These are phyloP conservation scores for Merluccius polli DNA, from an alignment of 2,797 vertebrate genomes.

Conservation along the genomic window DNA sequence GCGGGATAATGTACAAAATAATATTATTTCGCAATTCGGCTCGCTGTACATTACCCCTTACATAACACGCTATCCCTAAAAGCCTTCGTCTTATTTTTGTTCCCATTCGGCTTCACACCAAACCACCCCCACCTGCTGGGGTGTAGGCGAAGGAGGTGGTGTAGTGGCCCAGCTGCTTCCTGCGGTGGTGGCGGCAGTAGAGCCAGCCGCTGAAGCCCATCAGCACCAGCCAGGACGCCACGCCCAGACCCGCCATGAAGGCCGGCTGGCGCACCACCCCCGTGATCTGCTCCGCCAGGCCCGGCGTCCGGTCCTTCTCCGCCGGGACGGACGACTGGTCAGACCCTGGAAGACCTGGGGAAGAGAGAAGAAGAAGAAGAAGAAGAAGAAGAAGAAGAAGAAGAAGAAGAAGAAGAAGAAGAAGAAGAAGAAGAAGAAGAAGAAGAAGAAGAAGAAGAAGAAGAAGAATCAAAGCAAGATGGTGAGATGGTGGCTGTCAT, in stretches of 20 bases:
- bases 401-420: too few species aligned
- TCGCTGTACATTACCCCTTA: too few species aligned
- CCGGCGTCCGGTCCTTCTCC: conserved; percentile 63
- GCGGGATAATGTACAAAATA: too few species aligned
- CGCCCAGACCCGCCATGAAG: conserved; percentile 92
- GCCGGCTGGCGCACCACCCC: conserved; percentile 88
- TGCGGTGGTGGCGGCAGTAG: conserved; percentile 75
- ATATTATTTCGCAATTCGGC: too few species aligned
- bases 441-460: too few species aligned
- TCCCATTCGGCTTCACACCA: conserved; percentile 34
- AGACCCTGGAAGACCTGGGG: conserved; percentile 56
- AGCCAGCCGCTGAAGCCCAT: conserved; percentile 76
- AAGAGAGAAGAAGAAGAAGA: too few species aligned
- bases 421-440: too few species aligned
- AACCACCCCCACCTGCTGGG: conserved; percentile 80
- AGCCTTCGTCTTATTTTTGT: too few species aligned
- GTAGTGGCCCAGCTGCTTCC: conserved; percentile 94
- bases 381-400: neutral
- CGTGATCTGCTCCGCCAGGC: conserved; percentile 90
- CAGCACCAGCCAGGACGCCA: conserved; percentile 84
- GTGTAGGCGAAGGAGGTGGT: conserved; percentile 94
- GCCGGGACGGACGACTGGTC: conserved; percentile 56
- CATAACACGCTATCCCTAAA: neutral
- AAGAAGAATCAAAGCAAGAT: too few species aligned
- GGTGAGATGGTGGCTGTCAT: neutral